phyloP scores from a whole-genome alignment of 1,140 invertebrate species.

The Pemphigus obesinymphae region DNA sequence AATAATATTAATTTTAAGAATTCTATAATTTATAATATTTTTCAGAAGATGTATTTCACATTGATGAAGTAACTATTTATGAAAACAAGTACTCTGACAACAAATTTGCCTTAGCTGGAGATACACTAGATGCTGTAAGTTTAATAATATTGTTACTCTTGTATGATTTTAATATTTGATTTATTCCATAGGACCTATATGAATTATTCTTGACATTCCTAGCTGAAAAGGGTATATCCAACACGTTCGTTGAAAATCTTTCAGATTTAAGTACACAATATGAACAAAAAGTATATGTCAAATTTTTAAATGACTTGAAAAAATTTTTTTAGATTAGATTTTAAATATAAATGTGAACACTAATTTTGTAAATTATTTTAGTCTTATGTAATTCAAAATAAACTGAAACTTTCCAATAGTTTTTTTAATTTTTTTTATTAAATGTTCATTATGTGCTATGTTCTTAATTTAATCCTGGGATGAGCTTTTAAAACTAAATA shows the following conservation, averaged over 20 bases:
- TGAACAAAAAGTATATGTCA: constrained; percentile 84
- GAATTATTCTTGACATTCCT: constrained; percentile 89
- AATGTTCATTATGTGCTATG: too few relatives aligned
- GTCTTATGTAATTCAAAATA: constrained; percentile 2
- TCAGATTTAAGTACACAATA: constrained; percentile 80
- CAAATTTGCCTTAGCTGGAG: constrained; percentile 79
- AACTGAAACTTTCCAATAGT: background rate
- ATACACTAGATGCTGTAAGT: constrained; percentile 82
- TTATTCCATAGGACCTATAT: constrained; percentile 74
- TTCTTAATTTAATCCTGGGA: too few relatives aligned
- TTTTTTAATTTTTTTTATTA: background rate
- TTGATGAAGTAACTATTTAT: constrained; percentile 80
- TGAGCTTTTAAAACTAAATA: too few relatives aligned
- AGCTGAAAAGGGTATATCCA: constrained; percentile 87
- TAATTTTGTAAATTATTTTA: constrained; percentile 32
- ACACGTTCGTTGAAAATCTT: constrained; percentile 84
- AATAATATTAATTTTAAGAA: background rate
- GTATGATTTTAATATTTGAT: background rate
- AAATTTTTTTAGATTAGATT: constrained; percentile 62
- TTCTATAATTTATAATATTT: constrained; percentile 42
- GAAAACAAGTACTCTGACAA: constrained; percentile 78
- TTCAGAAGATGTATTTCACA: constrained; percentile 76
- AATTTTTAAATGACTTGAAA: constrained; percentile 75
- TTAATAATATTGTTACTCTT: constrained; percentile 34
- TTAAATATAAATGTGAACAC: background rate